phyloP scores from a whole-genome alignment of 2,888 invertebrate species.

The Tricholauxania praeusta region DNA sequence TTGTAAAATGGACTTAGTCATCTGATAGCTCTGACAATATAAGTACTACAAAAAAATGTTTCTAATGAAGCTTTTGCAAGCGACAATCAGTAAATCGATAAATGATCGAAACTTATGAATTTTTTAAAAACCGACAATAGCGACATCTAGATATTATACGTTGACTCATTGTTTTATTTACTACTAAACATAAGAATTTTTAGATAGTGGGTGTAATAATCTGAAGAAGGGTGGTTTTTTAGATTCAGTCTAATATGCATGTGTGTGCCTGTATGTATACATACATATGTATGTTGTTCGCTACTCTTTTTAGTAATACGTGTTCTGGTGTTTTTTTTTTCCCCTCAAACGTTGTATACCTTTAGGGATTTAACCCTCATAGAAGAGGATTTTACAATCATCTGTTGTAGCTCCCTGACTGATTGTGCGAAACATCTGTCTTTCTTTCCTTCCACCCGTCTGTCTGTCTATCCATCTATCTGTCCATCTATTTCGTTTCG shows the following conservation, averaged over 20 bases:
- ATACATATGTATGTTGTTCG: too few species aligned
- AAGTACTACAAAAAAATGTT: too few species aligned
- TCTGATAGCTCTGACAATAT: too few species aligned
- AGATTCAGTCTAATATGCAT: conserved; percentile 13
- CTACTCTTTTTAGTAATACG: background rate
- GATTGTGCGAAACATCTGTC: conserved; percentile 38
- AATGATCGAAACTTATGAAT: too few species aligned
- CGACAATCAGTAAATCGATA: too few species aligned
- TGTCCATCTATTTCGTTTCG: too few species aligned
- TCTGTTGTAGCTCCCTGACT: conserved; percentile 50
- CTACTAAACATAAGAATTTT: background rate
- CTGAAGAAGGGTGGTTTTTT: background rate
- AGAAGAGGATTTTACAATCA: conserved; percentile 48
- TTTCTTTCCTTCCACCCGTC: too few species aligned
- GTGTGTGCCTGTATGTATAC: background rate
- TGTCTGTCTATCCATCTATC: too few species aligned
- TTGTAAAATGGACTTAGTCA: too few species aligned
- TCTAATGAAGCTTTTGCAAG: too few species aligned
- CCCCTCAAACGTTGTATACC: conserved; percentile 49
- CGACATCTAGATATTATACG: background rate
- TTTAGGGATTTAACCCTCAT: conserved; percentile 59
- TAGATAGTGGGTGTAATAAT: background rate
- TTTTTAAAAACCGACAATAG: background rate
- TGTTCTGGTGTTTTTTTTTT: conserved; percentile 37
- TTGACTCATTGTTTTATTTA: background rate